A percentile compares a stretch with the other conserved stretches of the same genome.
Evolutionary conservation across 2,113 vertebrate species (phyloP).

Genomic region (Ornithorhynchus anatinus): DNA sequence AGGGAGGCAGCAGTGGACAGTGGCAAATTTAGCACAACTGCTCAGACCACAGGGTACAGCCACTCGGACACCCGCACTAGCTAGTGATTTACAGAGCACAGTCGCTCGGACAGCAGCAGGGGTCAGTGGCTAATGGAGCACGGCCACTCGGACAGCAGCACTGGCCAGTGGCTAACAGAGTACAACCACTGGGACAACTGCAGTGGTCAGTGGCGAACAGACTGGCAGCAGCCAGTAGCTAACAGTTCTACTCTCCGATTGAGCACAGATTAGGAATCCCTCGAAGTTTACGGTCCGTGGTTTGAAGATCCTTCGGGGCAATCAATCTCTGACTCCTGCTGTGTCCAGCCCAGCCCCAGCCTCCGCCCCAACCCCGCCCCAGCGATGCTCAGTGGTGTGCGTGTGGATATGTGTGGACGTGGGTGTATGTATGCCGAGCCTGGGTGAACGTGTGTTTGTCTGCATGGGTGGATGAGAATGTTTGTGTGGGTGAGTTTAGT

Average conservation of each 20-base stretch:
- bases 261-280: slow-evolving; percentile 61
- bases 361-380: no score
- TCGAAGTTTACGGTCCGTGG: slow-evolving; percentile 58
- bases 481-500: no score
- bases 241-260: slow-evolving; percentile 65
- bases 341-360: no score
- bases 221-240: slow-evolving; percentile 68
- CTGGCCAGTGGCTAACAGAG: slow-evolving; percentile 49
- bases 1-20: slow-evolving; percentile 12
- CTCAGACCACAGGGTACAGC: slow-evolving; percentile 50
- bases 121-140: not conserved
- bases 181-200: slow-evolving; percentile 57
- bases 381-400: no score
- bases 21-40: not conserved
- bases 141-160: slow-evolving; percentile 45
- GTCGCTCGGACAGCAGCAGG: no score
- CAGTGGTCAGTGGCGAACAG: slow-evolving; percentile 61
- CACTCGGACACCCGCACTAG: slow-evolving; percentile 56
- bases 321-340: slow-evolving; percentile 24
- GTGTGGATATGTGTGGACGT: no score
- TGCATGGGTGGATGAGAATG: no score
- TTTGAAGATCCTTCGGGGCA: slow-evolving; percentile 55
- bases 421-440: no score
- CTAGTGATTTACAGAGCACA: slow-evolving; percentile 61
- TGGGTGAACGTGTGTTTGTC: no score